Evolutionary conservation across 2,888 invertebrate species (phyloP).

Genomic region (Isotomurus palustris): DNA sequence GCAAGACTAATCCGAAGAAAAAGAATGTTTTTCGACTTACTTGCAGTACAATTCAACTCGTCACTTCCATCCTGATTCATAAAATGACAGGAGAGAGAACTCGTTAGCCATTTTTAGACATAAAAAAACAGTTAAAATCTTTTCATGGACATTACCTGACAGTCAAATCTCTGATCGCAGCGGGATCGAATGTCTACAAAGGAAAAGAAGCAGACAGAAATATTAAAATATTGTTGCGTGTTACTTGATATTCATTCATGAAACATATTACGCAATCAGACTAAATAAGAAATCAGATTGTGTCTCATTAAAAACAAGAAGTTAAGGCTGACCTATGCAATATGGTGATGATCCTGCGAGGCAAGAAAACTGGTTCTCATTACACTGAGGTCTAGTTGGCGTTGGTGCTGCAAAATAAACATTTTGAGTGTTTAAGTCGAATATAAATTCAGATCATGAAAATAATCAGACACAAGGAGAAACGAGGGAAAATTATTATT

Average conservation of each 20-base stretch:
- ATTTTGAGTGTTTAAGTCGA: background rate
- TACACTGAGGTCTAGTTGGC: conserved; percentile 26
- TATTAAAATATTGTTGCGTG: background rate
- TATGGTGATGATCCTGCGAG: conserved; percentile 56
- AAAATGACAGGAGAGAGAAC: too few species aligned
- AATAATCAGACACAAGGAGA: background rate
- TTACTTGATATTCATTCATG: too few species aligned
- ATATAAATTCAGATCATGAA: background rate
- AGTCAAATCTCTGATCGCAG: conserved; percentile 27
- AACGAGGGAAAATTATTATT: too few species aligned
- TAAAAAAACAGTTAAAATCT: background rate
- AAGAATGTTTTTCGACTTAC: conserved; percentile 15
- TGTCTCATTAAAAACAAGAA: conserved; percentile 1
- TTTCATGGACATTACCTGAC: conserved; percentile 17
- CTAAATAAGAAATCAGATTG: too few species aligned
- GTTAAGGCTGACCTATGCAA: conserved; percentile 58
- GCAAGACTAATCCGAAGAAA: too few species aligned
- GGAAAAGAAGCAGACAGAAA: conserved; percentile 1
- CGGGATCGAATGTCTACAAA: conserved; percentile 22
- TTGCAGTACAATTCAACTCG: conserved; percentile 53
- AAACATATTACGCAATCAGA: too few species aligned
- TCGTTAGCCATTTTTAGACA: too few species aligned
- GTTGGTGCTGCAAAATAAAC: background rate
- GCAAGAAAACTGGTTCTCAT: conserved; percentile 37
- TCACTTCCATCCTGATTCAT: conserved; percentile 54